Evolutionary conservation across 2,113 vertebrate genomes (phyloP).

Genomic region (Burhinus oedicnemus): DNA sequence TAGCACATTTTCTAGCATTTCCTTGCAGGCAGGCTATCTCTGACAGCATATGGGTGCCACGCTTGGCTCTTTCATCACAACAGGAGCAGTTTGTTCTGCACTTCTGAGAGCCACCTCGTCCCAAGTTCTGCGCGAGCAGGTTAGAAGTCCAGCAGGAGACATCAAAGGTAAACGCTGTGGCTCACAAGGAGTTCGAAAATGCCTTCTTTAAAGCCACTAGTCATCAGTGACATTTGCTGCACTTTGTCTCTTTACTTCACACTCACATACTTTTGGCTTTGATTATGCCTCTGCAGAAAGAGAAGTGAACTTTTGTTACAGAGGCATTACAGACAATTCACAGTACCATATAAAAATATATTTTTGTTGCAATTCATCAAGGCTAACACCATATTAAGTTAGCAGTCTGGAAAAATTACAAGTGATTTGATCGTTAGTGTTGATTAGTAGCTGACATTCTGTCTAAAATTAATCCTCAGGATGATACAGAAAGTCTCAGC

Average conservation of each 20-base stretch:
- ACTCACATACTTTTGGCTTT: not conserved
- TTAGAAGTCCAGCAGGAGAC: not conserved
- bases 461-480: constrained; percentile 29
- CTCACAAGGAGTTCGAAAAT: not conserved
- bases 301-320: not conserved
- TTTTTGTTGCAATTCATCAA: constrained; percentile 7
- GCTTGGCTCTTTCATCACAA: not conserved
- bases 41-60: not conserved
- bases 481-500: not conserved
- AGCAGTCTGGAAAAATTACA: constrained; percentile 16
- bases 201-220: not conserved
- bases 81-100: not conserved
- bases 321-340: not conserved
- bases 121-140: not conserved
- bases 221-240: not conserved
- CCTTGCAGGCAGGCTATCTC: not conserved
- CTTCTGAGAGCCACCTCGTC: not conserved
- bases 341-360: not conserved
- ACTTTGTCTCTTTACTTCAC: not conserved
- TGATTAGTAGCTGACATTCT: constrained; percentile 34
- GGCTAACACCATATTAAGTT: constrained; percentile 12
- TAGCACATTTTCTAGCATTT: not conserved
- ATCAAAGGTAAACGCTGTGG: not conserved
- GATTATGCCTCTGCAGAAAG: not conserved
- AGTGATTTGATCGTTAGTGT: constrained; percentile 25